A percentile compares a stretch with the other conserved stretches of the same genome.
phyloP scores from a whole-genome alignment of 2,113 vertebrate species.

The Nibea coibor region DNA sequence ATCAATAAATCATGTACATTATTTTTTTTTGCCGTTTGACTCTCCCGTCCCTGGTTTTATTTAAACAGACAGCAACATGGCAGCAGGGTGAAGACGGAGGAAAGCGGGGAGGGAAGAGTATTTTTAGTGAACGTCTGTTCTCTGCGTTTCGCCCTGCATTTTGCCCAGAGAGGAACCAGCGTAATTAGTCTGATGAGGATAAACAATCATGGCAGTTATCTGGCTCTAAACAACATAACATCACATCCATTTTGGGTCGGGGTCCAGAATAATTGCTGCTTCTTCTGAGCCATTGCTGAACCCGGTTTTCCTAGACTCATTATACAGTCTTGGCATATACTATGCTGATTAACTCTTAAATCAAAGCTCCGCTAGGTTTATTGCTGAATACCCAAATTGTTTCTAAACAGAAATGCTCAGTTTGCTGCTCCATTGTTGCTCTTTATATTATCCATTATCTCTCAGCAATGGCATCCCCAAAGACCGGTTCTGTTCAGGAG shows the following conservation, averaged over 20 bases:
- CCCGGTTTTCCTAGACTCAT: slow-evolving; percentile 62
- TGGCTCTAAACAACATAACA: slow-evolving; percentile 67
- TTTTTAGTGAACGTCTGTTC: slow-evolving; percentile 46
- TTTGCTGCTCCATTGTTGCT: slow-evolving; percentile 55
- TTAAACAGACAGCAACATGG: slow-evolving; percentile 7
- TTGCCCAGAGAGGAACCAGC: slow-evolving; percentile 45
- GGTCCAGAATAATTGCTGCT: slow-evolving; percentile 67
- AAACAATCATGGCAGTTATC: slow-evolving; percentile 73
- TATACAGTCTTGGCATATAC: slow-evolving; percentile 58
- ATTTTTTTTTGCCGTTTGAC: neutral
- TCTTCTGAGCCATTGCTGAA: slow-evolving; percentile 41
- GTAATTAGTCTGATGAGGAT: slow-evolving; percentile 76
- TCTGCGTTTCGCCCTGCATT: slow-evolving; percentile 28
- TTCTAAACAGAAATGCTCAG: slow-evolving; percentile 48
- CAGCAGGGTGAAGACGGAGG: slow-evolving; percentile 17
- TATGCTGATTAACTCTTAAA: slow-evolving; percentile 68
- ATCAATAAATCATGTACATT: slow-evolving; percentile 43
- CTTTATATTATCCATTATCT: slow-evolving; percentile 30
- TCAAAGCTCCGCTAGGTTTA: slow-evolving; percentile 55
- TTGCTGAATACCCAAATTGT: slow-evolving; percentile 67
- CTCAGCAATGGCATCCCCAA: slow-evolving; percentile 30
- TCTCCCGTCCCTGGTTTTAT: slow-evolving; percentile 26
- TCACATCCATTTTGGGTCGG: slow-evolving; percentile 64
- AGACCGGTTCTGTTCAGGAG: slow-evolving; percentile 8
- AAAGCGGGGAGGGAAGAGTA: slow-evolving; percentile 16